Base-by-base conservation (phyloP, 2,888 invertebrate species). In the Galerucella calmariensis region DNA sequence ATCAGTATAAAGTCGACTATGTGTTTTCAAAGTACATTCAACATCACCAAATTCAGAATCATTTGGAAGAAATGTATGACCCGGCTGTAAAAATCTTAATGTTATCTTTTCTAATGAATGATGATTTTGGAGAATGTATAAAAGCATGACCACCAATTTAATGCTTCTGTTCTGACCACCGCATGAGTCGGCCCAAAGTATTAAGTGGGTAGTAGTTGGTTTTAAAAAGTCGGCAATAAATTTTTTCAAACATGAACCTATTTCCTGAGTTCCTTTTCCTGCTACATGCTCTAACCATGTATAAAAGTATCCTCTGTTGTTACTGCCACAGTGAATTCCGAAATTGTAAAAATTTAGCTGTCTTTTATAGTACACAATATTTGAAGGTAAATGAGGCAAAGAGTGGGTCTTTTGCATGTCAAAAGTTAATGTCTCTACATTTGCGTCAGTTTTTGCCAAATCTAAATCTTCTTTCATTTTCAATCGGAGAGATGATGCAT, bases 81-180 rank as follows among this genome's bases (percentile, higher is more conserved):
- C 46, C 46, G 11, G 46, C 46, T 46, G 46, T 46, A 46, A 46
- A 46, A 46, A 46, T 46, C 46, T 46, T 46, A 46, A 46, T 46
- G 46, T 46, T 46, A 46, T 46, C 46, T 46, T 46, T 46, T 46
- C 46, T 46, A 46, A 46, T 46, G 46, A 46, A 46, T 46, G 46
- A 46, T 46, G 8, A 46, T 46, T 46, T 46, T 46, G 46, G 46
- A 46, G 46, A 46, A 46, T 46, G 46, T 46, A 46, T 46, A 72
- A 61, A 14, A 80, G 69, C 75, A 80, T 76, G n/a, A 76, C 65
- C 51, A 75, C 67, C 24, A 79, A 46, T 72, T 81, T 80, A 16
- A 65, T 71, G 51, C 65, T 71, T 41, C 56, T 62, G 41, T 71
- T 71, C 16, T 71, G 71, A 24, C 53, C 53, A 46, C 71, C 65